Conservation (phyloP, 2,113 vertebrate species). For the Hemichromis elongatus region DNA sequence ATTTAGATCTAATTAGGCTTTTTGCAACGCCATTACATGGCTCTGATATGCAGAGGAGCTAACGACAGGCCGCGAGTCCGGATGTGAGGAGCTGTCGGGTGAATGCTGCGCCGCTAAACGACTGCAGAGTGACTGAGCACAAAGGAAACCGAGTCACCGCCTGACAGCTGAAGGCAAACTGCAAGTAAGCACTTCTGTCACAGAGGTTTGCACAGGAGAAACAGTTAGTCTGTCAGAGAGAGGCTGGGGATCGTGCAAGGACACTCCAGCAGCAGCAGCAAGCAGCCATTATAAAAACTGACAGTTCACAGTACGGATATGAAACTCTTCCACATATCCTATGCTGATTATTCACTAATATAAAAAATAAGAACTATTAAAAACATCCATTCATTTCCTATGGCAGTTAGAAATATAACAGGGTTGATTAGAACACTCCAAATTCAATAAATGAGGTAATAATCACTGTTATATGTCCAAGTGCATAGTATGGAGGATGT, state of each 20-base stretch:
- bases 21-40: constrained; percentile 35
- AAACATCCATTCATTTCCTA: no score
- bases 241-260: not conserved
- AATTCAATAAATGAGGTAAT: no score
- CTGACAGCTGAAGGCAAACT: constrained; percentile 1
- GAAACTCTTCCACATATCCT: not conserved
- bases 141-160: not conserved
- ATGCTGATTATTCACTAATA: not conserved
- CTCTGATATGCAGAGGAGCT: constrained; percentile 24
- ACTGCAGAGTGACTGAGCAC: constrained; percentile 6
- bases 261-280: not conserved
- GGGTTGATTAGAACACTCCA: no score
- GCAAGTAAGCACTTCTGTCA: constrained; percentile 12
- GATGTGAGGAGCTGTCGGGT: not conserved
- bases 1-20: constrained; percentile 65
- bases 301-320: not conserved
- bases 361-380: not conserved
- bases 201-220: not conserved
- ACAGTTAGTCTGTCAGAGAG: not conserved
- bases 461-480: no score
- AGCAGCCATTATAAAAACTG: not conserved
- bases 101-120: not conserved
- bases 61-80: not conserved
- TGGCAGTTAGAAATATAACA: no score
- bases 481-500: no score